These are phyloP conservation scores for Paguma larvata DNA, from an alignment of 2,797 vertebrate species.

Conservation along the genomic window DNA sequence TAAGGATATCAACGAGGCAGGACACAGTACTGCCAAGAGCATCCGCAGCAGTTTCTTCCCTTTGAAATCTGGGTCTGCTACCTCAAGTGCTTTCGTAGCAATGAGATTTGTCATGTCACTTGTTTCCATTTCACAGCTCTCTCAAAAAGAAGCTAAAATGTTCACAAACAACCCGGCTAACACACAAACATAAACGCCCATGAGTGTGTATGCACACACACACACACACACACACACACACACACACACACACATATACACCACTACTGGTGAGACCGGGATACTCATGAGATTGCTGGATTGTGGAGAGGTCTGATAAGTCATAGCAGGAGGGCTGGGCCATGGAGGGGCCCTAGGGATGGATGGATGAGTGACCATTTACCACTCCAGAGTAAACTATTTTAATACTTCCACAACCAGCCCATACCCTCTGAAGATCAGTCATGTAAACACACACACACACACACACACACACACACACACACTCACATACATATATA, in stretches of 20 bases:
- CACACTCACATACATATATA: neutral
- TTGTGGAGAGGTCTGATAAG: neutral
- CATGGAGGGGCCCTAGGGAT: neutral
- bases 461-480: neutral
- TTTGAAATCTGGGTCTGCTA: neutral
- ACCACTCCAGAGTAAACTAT: neutral
- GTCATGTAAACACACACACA: neutral
- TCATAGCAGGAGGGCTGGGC: neutral
- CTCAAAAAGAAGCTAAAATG: neutral
- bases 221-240: neutral
- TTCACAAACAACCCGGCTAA: neutral
- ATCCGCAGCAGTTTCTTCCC: neutral
- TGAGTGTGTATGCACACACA: accelerated
- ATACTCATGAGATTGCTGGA: neutral
- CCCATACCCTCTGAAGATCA: neutral
- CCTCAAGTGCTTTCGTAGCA: neutral
- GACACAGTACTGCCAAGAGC: neutral
- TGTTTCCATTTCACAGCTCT: neutral
- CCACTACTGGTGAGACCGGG: too few relatives aligned
- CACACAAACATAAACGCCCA: neutral
- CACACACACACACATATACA: accelerated
- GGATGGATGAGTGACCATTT: neutral
- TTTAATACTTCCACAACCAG: neutral
- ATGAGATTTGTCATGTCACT: neutral
- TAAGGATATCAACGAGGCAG: neutral